Conservation (phyloP, 2,797 vertebrate genomes). For the Cottoperca gobio region DNA sequence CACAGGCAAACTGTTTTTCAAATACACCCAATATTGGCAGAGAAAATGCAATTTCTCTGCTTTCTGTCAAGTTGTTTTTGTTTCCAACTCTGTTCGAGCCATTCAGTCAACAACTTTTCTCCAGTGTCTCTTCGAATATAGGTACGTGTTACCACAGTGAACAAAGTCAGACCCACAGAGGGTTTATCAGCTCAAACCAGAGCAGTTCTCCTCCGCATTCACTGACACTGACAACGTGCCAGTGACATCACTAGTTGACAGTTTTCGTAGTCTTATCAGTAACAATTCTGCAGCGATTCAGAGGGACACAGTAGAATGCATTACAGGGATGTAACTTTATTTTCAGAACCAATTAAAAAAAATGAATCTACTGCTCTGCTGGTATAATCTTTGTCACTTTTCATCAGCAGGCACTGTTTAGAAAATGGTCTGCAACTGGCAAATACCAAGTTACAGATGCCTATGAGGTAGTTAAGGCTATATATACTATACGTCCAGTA, state of each 20-base stretch:
- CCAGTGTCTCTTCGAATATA: constrained; percentile 12
- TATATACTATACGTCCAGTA: neutral
- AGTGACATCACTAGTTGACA: neutral
- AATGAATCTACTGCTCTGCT: neutral
- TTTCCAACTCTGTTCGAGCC: constrained; percentile 11
- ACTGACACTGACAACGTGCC: constrained; percentile 7
- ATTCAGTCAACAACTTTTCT: constrained; percentile 7
- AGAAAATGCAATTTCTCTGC: constrained; percentile 13
- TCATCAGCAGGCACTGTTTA: neutral
- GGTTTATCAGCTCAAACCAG: neutral
- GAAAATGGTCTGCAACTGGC: constrained; percentile 3
- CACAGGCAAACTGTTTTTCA: neutral
- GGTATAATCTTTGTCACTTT: neutral
- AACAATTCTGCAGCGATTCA: neutral
- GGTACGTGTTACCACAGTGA: constrained; percentile 7
- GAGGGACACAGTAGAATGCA: neutral
- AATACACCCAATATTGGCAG: constrained; percentile 5
- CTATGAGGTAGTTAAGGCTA: neutral
- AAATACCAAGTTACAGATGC: neutral
- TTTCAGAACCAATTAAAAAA: constrained; percentile 8
- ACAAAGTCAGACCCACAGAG: constrained; percentile 6
- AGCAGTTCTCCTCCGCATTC: constrained; percentile 1
- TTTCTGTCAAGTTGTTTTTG: constrained; percentile 22
- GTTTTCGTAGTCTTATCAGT: neutral
- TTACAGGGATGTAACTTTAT: neutral